A percentile compares a stretch with the other conserved stretches of the same genome.
phyloP scores from a whole-genome alignment of 2,113 vertebrate genomes.

The Melozone crissalis region DNA sequence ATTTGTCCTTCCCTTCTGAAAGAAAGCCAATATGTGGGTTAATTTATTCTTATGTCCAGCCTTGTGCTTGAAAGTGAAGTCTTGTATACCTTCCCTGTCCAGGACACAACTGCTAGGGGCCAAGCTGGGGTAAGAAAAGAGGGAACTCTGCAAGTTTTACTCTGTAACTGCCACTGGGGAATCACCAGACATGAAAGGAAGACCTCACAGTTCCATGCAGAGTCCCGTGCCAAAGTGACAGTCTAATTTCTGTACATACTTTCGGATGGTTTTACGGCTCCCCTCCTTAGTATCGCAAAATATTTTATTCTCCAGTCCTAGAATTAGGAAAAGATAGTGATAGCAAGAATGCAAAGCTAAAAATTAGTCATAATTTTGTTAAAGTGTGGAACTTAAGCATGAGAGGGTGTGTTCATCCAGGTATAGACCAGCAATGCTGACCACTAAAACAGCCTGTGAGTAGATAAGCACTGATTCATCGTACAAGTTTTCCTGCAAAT shows the following conservation, averaged over 20 bases:
- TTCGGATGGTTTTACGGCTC: not conserved
- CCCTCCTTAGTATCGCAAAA: not conserved
- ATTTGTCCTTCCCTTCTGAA: not conserved
- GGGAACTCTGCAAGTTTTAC: not conserved
- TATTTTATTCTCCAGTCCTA: not conserved
- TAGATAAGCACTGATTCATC: not conserved
- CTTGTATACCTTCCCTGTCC: not conserved
- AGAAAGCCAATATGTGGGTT: not conserved
- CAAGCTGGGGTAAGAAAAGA: not conserved
- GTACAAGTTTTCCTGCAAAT: not conserved
- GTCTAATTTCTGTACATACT: not conserved
- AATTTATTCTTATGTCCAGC: not conserved
- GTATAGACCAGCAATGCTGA: not conserved
- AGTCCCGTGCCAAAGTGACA: not conserved
- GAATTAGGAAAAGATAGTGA: not conserved
- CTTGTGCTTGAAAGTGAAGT: not conserved
- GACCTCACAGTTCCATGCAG: not conserved
- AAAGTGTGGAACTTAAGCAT: not conserved
- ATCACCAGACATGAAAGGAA: not conserved
- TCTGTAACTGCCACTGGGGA: not conserved
- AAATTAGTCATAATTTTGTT: not conserved
- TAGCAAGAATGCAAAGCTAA: not conserved
- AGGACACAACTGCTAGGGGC: not conserved
- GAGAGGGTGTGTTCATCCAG: not conserved
- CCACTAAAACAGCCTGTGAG: not conserved